Evolutionary conservation across 53 echinoderm and acorn worm genomes (phyloP).

Genomic region (Paracentrotus lividus): DNA sequence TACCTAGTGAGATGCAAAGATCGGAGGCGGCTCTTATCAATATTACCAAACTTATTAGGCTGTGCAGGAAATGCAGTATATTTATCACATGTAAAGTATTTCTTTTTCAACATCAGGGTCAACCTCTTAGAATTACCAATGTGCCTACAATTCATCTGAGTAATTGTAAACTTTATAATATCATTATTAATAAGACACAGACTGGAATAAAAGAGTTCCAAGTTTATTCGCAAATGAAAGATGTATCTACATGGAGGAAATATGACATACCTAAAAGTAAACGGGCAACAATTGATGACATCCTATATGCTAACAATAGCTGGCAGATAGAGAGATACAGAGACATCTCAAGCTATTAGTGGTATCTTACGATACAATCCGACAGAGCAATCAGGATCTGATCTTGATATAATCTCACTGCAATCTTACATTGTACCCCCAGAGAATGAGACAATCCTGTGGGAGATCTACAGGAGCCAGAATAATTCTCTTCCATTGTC

Average conservation of each 20-base stretch:
- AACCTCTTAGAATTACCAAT: not conserved
- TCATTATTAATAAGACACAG: not conserved
- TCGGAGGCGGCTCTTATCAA: not conserved
- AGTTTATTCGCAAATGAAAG: not conserved
- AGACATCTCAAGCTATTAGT: not conserved
- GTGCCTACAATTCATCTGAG: not conserved
- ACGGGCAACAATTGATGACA: not conserved
- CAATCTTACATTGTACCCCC: not conserved
- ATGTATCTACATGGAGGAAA: not conserved
- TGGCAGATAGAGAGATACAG: not conserved
- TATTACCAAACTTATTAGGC: no score
- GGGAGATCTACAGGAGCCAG: not conserved
- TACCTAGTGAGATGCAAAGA: not conserved
- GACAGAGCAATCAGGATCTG: not conserved
- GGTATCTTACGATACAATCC: not conserved
- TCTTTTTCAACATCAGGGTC: not conserved
- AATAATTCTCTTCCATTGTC: not conserved
- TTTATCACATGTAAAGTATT: not conserved
- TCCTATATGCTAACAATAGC: not conserved
- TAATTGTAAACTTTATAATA: not conserved
- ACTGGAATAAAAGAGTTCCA: not conserved
- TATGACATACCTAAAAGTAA: not conserved
- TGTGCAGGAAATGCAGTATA: not conserved
- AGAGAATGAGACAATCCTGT: not conserved
- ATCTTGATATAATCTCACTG: not conserved